phyloP scores from a whole-genome alignment of 2,113 vertebrate species.

The Pachycephala philippinensis region DNA sequence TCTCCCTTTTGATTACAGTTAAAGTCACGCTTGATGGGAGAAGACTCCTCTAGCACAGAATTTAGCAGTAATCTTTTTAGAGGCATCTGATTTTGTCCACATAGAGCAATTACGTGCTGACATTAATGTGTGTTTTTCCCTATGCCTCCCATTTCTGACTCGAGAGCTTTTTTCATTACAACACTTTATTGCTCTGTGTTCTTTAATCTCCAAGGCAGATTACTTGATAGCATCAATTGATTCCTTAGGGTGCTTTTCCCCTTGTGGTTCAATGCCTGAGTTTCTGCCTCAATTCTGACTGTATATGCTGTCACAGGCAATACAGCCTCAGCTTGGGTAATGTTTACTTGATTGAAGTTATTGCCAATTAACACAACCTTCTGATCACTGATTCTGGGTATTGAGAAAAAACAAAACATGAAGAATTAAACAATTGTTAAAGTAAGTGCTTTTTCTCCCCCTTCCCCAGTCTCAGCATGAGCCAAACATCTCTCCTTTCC shows the following conservation, averaged over 20 bases:
- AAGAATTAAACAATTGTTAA: background rate
- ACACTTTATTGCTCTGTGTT: constrained; percentile 11
- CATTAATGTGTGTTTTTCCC: constrained; percentile 15
- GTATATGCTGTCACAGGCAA: background rate
- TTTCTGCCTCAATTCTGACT: background rate
- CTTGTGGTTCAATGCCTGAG: background rate
- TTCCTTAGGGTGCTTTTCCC: constrained; percentile 37
- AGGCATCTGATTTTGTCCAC: constrained; percentile 1
- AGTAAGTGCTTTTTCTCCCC: background rate
- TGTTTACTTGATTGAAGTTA: background rate
- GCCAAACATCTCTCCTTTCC: background rate
- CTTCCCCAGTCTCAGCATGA: background rate
- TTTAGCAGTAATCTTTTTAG: background rate
- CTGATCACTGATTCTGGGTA: background rate
- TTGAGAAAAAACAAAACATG: background rate
- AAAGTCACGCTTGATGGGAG: background rate
- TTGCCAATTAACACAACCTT: background rate
- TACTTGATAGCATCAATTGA: constrained; percentile 26
- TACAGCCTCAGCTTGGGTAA: background rate
- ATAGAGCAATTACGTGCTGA: background rate
- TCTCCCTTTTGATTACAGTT: background rate
- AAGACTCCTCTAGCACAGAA: background rate
- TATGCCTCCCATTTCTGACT: constrained; percentile 26
- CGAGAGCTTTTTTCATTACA: constrained; percentile 25
- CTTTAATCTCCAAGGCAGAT: constrained; percentile 39